These are phyloP conservation scores for Schizotus pectinicornis DNA, from an alignment of 2,888 invertebrate species.

Conservation along the genomic window DNA sequence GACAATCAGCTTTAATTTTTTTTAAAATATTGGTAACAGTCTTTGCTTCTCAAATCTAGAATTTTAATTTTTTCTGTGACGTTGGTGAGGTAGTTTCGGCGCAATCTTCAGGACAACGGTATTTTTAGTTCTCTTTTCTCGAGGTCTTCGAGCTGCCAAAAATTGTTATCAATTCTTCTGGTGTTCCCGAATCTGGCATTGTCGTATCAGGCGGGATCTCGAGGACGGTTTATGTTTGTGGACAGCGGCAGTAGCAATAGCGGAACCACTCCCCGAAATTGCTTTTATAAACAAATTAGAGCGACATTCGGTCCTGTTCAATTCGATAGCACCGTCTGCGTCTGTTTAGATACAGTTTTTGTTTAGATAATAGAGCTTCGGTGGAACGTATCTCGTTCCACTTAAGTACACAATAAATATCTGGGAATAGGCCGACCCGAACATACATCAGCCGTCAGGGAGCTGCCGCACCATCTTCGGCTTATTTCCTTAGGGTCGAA, in stretches of 20 bases:
- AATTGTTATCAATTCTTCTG: no score
- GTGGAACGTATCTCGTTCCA: slow-evolving; percentile 53
- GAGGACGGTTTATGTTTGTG: slow-evolving; percentile 32
- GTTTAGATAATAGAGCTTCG: slow-evolving; percentile 47
- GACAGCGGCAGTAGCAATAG: slow-evolving; percentile 8
- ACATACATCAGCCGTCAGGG: slow-evolving; percentile 55
- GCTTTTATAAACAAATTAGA: slow-evolving; percentile 40
- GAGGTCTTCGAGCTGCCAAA: no score
- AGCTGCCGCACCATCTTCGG: slow-evolving; percentile 49
- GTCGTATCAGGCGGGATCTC: slow-evolving; percentile 31
- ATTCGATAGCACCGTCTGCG: slow-evolving; percentile 29
- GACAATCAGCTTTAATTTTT: no score
- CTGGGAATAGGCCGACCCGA: slow-evolving; percentile 54
- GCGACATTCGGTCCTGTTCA: slow-evolving; percentile 25
- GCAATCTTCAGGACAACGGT: no score
- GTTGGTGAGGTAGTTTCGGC: no score
- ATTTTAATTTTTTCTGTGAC: no score
- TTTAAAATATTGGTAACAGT: no score
- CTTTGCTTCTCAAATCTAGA: no score
- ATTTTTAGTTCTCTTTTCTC: no score
- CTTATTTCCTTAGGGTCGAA: slow-evolving; percentile 56
- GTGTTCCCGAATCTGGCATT: no score
- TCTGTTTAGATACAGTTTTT: slow-evolving; percentile 45
- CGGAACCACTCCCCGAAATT: slow-evolving; percentile 33
- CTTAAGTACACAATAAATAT: slow-evolving; percentile 60